These are phyloP conservation scores for Vollenhovia emeryi DNA, from an alignment of 1,140 invertebrate species.

Conservation along the genomic window DNA sequence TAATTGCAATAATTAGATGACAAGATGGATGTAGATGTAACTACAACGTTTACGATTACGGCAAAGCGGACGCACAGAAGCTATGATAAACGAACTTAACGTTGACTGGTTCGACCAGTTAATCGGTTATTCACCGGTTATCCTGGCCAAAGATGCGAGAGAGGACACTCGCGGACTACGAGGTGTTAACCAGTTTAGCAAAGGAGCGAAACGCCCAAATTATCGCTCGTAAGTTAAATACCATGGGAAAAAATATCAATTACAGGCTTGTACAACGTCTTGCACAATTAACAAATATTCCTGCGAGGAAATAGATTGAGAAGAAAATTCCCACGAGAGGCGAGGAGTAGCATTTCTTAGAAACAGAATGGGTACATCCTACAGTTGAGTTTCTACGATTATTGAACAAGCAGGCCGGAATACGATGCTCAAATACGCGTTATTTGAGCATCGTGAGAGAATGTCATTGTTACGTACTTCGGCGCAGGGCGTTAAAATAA, in stretches of 20 bases:
- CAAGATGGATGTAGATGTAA: neutral
- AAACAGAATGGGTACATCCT: neutral
- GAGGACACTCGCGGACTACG: slow-evolving; percentile 4
- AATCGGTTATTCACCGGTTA: slow-evolving; percentile 68
- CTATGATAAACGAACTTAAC: slow-evolving; percentile 38
- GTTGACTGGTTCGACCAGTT: slow-evolving; percentile 68
- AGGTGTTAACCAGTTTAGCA: neutral
- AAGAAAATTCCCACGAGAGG: slow-evolving; percentile 13
- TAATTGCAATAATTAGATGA: slow-evolving; percentile 1
- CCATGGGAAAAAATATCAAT: slow-evolving; percentile 10
- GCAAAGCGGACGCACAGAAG: slow-evolving; percentile 44
- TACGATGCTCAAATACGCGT: neutral
- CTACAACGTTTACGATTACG: slow-evolving; percentile 55
- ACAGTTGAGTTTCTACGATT: neutral
- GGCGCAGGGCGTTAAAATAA: neutral
- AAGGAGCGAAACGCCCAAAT: neutral
- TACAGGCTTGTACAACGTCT: neutral
- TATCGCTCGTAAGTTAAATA: slow-evolving; percentile 7
- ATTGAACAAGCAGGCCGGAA: neutral
- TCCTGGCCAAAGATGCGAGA: slow-evolving; percentile 34
- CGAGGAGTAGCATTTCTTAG: neutral
- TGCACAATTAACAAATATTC: slow-evolving; percentile 20
- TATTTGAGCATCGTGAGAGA: slow-evolving; percentile 10
- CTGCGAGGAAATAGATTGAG: neutral
- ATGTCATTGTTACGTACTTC: slow-evolving; percentile 5